A percentile compares a stretch with the other conserved stretches of the same genome.
Conservation (phyloP, 64 coral and sea anemone genomes). For the Acropora tenuis region DNA sequence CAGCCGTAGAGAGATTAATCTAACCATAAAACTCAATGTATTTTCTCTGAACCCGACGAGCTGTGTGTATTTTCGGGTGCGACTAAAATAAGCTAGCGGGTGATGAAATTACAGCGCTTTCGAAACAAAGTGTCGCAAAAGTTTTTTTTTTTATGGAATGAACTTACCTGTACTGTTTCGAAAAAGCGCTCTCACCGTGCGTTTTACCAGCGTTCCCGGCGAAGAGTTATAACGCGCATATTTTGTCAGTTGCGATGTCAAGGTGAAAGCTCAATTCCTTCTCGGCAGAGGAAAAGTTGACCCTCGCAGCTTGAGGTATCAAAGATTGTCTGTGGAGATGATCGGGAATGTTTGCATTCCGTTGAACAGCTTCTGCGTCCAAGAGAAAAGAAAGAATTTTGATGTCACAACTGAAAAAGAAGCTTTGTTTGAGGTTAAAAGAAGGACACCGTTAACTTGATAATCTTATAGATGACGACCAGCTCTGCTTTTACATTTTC, state of each 20-base stretch:
- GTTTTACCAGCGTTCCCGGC: too few relatives aligned
- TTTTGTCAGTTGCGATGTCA: background rate
- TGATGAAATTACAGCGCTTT: too few relatives aligned
- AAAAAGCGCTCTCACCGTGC: background rate
- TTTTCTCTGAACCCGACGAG: too few relatives aligned
- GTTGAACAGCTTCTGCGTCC: background rate
- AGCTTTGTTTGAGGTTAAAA: background rate
- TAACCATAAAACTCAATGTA: too few relatives aligned
- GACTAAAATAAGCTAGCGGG: too few relatives aligned
- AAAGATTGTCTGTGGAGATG: background rate
- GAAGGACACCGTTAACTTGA: background rate
- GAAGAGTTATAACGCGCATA: background rate
- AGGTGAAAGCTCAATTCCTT: background rate
- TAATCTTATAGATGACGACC: background rate
- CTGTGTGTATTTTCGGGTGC: too few relatives aligned
- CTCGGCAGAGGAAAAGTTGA: background rate
- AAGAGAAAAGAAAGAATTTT: background rate
- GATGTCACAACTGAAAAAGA: background rate
- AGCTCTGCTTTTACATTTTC: background rate
- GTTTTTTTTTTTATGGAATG: too few relatives aligned
- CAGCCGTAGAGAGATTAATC: too few relatives aligned
- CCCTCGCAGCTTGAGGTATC: conserved; percentile 5
- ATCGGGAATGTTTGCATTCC: background rate
- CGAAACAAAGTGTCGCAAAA: too few relatives aligned
- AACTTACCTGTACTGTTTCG: conserved; percentile 7